These are phyloP conservation scores for Protosalanx chinensis DNA, from an alignment of 2,797 vertebrate species.

Conservation along the genomic window DNA sequence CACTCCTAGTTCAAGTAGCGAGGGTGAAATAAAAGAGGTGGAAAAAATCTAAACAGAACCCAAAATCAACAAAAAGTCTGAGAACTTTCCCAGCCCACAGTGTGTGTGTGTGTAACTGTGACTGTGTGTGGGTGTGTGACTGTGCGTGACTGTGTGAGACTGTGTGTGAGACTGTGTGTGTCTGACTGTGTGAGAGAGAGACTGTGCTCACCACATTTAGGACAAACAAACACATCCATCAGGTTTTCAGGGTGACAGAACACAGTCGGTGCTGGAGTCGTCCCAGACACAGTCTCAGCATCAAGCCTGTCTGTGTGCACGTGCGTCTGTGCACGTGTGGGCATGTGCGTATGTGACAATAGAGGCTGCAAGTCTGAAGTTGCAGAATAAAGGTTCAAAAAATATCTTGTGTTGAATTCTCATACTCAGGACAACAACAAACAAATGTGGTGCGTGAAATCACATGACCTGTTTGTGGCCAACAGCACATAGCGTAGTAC, in stretches of 20 bases:
- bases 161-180: constrained; percentile 16
- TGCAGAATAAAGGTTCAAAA: constrained; percentile 33
- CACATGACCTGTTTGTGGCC: constrained; percentile 56
- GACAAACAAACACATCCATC: constrained; percentile 72
- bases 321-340: background rate
- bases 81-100: background rate
- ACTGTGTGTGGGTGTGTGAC: constrained; percentile 16
- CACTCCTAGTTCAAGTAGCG: constrained; percentile 43
- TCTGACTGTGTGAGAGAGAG: constrained; percentile 6
- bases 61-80: constrained; percentile 62
- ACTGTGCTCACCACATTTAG: constrained; percentile 54
- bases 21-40: constrained; percentile 55
- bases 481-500: constrained; percentile 32
- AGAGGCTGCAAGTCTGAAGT: constrained; percentile 36
- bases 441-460: constrained; percentile 48
- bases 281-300: constrained; percentile 40
- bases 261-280: constrained; percentile 59
- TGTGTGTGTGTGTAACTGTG: constrained; percentile 8
- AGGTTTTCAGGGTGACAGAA: constrained; percentile 66
- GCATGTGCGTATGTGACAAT: constrained; percentile 3
- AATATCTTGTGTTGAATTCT: constrained; percentile 30
- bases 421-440: constrained; percentile 34
- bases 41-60: constrained; percentile 49
- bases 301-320: constrained; percentile 21
- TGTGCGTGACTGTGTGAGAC: constrained; percentile 12